Conservation (phyloP, 2,797 vertebrate genomes). For the Coilia nasus region DNA sequence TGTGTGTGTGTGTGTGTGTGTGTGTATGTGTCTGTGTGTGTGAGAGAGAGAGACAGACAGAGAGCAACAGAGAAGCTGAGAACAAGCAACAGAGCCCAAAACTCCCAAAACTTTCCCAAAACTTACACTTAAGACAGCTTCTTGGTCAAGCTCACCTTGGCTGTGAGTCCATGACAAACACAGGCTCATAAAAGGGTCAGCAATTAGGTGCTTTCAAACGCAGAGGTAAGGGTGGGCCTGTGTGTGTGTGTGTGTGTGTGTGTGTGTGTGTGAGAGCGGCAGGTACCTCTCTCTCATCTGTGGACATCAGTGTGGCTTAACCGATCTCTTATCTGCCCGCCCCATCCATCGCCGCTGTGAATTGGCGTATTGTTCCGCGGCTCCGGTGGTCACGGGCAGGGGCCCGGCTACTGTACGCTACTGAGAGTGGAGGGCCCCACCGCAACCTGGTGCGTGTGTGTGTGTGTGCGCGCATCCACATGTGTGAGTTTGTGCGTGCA, state of each 20-base stretch:
- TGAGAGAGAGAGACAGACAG: background rate
- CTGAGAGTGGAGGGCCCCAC: background rate
- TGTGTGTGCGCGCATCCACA: background rate
- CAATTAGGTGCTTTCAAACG: background rate
- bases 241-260: background rate
- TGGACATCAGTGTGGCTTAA: background rate
- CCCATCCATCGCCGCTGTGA: background rate
- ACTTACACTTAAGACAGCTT: background rate
- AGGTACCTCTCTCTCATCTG: background rate
- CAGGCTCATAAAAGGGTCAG: background rate
- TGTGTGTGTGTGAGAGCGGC: too few relatives aligned
- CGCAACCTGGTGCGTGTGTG: background rate
- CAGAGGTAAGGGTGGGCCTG: background rate
- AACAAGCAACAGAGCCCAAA: background rate
- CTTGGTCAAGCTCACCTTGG: background rate
- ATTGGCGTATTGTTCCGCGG: background rate
- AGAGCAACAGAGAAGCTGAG: background rate
- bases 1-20: too few relatives aligned
- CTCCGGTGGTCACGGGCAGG: background rate
- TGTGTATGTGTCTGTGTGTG: too few relatives aligned
- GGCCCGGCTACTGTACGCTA: background rate
- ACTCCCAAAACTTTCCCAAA: background rate
- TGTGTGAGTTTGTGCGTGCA: too few relatives aligned
- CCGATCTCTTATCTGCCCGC: background rate
- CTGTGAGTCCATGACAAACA: background rate